Evolutionary conservation across 2,888 invertebrate species (phyloP).

Genomic region (Ctenicera cuprea): DNA sequence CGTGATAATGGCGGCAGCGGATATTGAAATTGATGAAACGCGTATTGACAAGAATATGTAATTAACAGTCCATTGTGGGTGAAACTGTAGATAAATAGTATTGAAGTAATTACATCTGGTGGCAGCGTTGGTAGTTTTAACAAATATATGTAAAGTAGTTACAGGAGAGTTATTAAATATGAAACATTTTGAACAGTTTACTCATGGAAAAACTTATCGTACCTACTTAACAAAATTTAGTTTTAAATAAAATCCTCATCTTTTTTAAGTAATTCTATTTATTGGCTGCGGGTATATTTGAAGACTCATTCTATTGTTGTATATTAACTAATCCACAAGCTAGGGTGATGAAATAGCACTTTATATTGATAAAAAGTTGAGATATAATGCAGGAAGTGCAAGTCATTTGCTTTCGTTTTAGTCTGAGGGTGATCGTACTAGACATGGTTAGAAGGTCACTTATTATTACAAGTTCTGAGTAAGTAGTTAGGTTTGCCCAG

Average conservation of each 20-base stretch:
- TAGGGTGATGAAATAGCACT: slow-evolving; percentile 16
- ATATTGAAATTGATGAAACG: slow-evolving; percentile 35
- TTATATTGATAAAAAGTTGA: slow-evolving; percentile 21
- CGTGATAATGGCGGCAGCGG: slow-evolving; percentile 18
- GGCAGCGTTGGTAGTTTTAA: not conserved
- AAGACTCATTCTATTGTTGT: not conserved
- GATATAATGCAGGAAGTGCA: slow-evolving; percentile 12
- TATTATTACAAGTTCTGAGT: not conserved
- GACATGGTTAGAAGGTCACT: not conserved
- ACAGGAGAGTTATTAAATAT: no score
- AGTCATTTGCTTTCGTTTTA: slow-evolving; percentile 16
- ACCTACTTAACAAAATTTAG: no score
- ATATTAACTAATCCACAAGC: not conserved
- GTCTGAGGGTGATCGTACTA: slow-evolving; percentile 5
- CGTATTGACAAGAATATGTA: slow-evolving; percentile 19
- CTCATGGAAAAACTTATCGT: no score
- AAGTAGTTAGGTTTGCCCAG: not conserved
- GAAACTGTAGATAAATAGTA: slow-evolving; percentile 7
- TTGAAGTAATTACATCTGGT: not conserved
- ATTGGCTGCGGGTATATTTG: not conserved
- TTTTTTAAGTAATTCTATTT: no score
- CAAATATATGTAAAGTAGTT: no score
- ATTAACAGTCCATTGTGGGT: slow-evolving; percentile 13
- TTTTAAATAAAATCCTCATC: no score
- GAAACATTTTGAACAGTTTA: no score